Percentiles rank a stretch among this genome's conserved stretches.
Conservation (phyloP, 2,113 vertebrate genomes). For the Micronisus gabar region DNA sequence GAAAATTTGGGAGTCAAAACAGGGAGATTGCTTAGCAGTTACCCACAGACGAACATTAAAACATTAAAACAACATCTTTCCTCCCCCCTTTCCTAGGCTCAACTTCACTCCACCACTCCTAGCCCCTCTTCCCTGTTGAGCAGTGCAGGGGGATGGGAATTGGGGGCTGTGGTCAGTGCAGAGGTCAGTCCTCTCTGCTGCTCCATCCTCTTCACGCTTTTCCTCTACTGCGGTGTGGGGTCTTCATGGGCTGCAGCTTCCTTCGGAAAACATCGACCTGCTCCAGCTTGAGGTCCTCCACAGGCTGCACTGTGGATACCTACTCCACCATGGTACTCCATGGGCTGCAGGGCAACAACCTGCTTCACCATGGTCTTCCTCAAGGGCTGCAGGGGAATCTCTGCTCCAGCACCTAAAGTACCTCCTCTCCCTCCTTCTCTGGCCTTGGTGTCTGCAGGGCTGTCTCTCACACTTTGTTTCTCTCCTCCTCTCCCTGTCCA, state of each 20-base stretch:
- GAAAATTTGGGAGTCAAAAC: background rate
- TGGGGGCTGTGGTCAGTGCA: background rate
- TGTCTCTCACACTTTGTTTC: background rate
- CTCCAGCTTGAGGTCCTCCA: background rate
- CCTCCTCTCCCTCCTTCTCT: background rate
- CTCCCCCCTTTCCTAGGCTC: background rate
- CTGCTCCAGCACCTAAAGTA: background rate
- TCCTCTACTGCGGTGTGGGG: fast-evolving
- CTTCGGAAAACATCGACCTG: background rate
- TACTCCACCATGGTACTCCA: background rate
- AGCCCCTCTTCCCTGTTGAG: background rate
- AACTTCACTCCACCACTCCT: background rate
- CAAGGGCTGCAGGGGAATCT: background rate
- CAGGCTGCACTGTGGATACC: background rate
- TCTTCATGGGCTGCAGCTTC: background rate
- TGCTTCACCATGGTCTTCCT: background rate
- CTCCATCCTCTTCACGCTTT: background rate
- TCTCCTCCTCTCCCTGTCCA: background rate
- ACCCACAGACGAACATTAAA: background rate
- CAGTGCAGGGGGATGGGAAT: background rate
- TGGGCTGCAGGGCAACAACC: background rate
- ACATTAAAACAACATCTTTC: background rate
- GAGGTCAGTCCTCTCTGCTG: background rate
- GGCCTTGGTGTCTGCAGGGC: background rate
- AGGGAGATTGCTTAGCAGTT: background rate